Evolutionary conservation across 2,888 invertebrate genomes (phyloP), one percentile per base, ranked within the genome.

Genomic region (Hyposoter dolosus): DNA sequence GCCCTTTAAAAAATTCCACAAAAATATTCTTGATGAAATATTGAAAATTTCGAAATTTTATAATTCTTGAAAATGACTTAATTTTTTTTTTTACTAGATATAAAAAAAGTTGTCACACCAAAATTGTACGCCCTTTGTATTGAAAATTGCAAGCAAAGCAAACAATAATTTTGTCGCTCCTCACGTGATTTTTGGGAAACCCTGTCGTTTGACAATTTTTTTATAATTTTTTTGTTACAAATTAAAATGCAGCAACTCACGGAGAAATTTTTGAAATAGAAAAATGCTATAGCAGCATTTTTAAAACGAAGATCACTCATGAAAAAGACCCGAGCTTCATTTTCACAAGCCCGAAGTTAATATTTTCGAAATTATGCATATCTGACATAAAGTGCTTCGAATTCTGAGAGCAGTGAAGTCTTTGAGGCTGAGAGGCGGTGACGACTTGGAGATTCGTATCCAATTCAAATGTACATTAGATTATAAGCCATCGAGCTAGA

Each of bases 391-490:
- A 65, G 32, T 50, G 63, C 32, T 15, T 32, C 7, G 65, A 65
- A 15, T 40, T 53, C 50, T 53, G 23, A 17, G 56, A 40, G 6
- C 23, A 28, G 74, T 40, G 23, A 23, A 56, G 50, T 72, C 19
- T 53, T 60, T 60, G 60, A 60, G 15, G 23, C n/a, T 76, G 47
- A 47, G 65, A 19, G 32, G 15, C 19, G 45, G 63, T 32, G 80
- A 79, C 66, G 74, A 63, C 75, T 63, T 60, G 71, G 78, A 82
- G 79, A 85, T 83, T 86, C 78, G 83, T 85, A 85, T 84, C 83
- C 81, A 80, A 88, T 88, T 88, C 63, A 79, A 69, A 87, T 87
- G 88, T 81, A 88, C 79, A 87, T 87, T 85, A 76, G 83, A 88
- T 88, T 87, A 88, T 75, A 47, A 78, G 71, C 78, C 84, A 81